A percentile compares a stretch with the other conserved stretches of the same genome.
Evolutionary conservation across 1,140 invertebrate genomes (phyloP).

Genomic region (Musca domestica): DNA sequence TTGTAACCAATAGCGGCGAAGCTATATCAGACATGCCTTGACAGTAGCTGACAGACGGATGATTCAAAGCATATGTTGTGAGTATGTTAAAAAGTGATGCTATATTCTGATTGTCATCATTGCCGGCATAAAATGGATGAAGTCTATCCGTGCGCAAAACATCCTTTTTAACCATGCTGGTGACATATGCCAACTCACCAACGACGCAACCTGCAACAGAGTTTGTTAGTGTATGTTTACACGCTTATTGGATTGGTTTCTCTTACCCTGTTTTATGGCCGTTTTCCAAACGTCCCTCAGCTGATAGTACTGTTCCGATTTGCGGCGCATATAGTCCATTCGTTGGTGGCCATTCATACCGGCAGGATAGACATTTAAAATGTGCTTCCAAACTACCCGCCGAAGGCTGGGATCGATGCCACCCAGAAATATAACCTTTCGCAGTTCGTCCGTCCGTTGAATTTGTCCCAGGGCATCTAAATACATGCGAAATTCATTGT

Average conservation of each 20-base stretch:
- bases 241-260: too few relatives aligned
- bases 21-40: conserved; percentile 98
- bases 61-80: conserved; percentile 91
- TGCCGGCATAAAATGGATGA: conserved; percentile 90
- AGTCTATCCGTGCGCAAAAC: conserved; percentile 92
- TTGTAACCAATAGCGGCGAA: conserved; percentile 88
- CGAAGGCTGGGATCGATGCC: conserved; percentile 82
- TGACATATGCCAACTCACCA: conserved; percentile 84
- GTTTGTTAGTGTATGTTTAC: too few relatives aligned
- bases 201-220: conserved; percentile 56
- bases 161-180: conserved; percentile 95
- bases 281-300: conserved; percentile 81
- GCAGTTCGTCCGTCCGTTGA: conserved; percentile 76
- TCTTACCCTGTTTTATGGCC: conserved; percentile 69
- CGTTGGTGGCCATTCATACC: conserved; percentile 83
- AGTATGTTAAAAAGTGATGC: conserved; percentile 91
- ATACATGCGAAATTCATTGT: conserved; percentile 86
- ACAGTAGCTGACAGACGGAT: conserved; percentile 93
- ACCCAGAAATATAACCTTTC: conserved; percentile 82
- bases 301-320: conserved; percentile 83
- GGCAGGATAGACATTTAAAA: conserved; percentile 92
- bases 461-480: conserved; percentile 89
- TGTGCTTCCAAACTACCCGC: conserved; percentile 95
- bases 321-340: conserved; percentile 92
- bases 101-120: conserved; percentile 94